Evolutionary conservation across 2,797 vertebrate species (phyloP), one percentile per base, ranked within the genome.

Genomic region (Manis pentadactyla): DNA sequence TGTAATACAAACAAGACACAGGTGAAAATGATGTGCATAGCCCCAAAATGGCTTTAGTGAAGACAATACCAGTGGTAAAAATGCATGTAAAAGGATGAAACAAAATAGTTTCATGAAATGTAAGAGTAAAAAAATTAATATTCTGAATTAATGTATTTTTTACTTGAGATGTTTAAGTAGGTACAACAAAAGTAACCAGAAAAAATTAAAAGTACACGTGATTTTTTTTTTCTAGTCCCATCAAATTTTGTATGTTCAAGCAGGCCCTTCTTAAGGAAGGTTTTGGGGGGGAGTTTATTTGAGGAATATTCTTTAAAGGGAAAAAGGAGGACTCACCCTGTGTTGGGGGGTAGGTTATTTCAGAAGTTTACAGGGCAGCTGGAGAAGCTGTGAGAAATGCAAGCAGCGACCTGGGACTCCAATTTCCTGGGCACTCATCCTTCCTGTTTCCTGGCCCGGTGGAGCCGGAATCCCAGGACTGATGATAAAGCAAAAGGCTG

Each of bases 161-260:
- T 95, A 53, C 49, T 81, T 79, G 23, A 83, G 42, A 81, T 49
- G 84, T 83, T 85, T 84, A 88, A 90, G 63, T 53, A 82, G 19
- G 7, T 73, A 13, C 34, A 75, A 84, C 23, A 78, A 88, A 90
- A 81, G 19, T 66, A 81, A 73, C 46, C 59, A 86, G 74, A 49
- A 61, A 78, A 81, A 81, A 73, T 57, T 89, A 74, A 88, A 88
- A 83, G 2, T 49, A 73, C 1, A 25, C 2, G 2, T 31, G 57
- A 14, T 14, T 55, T 21, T 14, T 42, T 92, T 74, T 61, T 92
- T 18, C 94, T 53, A 81, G 13, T 75, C 19, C 34, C 69, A 63
- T 93, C 12, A 31, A 93, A 94, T 75, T 71, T 29, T 85, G 2
- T 81, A 75, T 46, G 39, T 73, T 92, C n/a, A 84, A 94, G 15